phyloP scores from a whole-genome alignment of 2,888 invertebrate genomes.

The Euplagia quadripunctaria region DNA sequence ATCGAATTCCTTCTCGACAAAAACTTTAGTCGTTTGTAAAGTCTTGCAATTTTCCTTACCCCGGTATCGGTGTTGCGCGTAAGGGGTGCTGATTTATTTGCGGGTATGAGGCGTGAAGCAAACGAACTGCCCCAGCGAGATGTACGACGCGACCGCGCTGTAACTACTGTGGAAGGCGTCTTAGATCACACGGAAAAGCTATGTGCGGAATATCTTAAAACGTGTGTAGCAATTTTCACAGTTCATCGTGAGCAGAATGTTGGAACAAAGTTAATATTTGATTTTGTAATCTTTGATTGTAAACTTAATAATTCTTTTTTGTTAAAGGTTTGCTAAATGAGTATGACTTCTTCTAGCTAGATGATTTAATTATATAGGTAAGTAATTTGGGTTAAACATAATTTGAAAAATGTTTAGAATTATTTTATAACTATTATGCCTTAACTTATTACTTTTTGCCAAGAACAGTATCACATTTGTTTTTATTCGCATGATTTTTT shows the following conservation, averaged over 20 bases:
- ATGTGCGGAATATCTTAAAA: slow-evolving; percentile 57
- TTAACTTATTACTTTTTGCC: not conserved
- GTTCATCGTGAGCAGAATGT: slow-evolving; percentile 45
- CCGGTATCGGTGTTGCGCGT: slow-evolving; percentile 66
- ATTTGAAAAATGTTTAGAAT: not conserved
- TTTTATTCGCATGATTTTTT: too few relatives aligned
- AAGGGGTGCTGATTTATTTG: slow-evolving; percentile 83
- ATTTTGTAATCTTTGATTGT: slow-evolving; percentile 26
- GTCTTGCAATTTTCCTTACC: slow-evolving; percentile 72
- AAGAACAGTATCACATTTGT: too few relatives aligned
- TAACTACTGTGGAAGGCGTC: slow-evolving; percentile 62
- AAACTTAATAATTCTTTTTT: not conserved
- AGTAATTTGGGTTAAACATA: not conserved
- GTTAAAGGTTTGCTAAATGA: not conserved
- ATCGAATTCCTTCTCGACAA: slow-evolving; percentile 28
- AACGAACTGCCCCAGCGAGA: slow-evolving; percentile 82
- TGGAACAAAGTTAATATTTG: slow-evolving; percentile 47
- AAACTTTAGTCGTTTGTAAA: slow-evolving; percentile 57
- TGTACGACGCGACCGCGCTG: slow-evolving; percentile 75
- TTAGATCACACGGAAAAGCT: slow-evolving; percentile 56
- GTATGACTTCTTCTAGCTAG: not conserved
- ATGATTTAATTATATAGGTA: not conserved
- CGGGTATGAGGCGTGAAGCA: slow-evolving; percentile 85
- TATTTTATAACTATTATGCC: not conserved
- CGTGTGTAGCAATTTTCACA: slow-evolving; percentile 55